phyloP scores from a whole-genome alignment of 2,113 vertebrate genomes.

The Labrus mixtus region DNA sequence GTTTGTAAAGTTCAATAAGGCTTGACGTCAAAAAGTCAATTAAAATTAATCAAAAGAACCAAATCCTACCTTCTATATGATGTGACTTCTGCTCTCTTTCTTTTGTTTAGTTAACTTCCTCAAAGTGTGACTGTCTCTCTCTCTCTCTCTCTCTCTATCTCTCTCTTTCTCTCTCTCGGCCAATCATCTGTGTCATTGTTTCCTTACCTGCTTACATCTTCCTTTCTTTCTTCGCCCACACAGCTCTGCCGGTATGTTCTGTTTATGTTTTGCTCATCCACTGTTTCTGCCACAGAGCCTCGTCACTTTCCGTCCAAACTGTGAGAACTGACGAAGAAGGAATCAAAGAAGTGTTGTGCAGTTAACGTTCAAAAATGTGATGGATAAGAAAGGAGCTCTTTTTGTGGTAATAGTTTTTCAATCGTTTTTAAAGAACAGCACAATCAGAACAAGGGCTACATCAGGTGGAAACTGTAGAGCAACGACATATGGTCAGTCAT shows the following conservation, averaged over 20 bases:
- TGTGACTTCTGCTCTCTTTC: conserved; percentile 11
- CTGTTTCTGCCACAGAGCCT: conserved; percentile 32
- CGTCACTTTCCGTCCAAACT: conserved; percentile 55
- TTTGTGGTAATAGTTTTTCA: background rate
- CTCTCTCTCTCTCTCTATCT: conserved; percentile 10
- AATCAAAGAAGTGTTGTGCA: background rate
- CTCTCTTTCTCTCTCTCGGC: conserved; percentile 33
- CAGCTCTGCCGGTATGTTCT: conserved; percentile 2
- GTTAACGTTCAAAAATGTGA: background rate
- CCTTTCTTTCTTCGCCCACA: conserved; percentile 61
- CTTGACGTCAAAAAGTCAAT: background rate
- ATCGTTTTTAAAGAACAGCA: no score
- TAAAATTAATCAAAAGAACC: background rate
- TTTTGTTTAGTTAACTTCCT: conserved; percentile 45
- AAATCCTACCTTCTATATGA: conserved; percentile 49
- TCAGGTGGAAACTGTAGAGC: no score
- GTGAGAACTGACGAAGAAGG: conserved; percentile 15
- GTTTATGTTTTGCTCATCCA: conserved; percentile 16
- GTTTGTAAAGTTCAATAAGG: background rate
- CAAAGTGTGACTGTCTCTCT: conserved; percentile 39
- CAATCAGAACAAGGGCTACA: no score
- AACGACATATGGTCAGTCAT: no score
- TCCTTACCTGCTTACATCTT: conserved; percentile 72
- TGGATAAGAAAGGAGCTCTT: background rate
- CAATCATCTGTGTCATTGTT: conserved; percentile 68